These are phyloP conservation scores for Enhydra lutris DNA, from an alignment of 2,113 vertebrate genomes.

Conservation along the genomic window DNA sequence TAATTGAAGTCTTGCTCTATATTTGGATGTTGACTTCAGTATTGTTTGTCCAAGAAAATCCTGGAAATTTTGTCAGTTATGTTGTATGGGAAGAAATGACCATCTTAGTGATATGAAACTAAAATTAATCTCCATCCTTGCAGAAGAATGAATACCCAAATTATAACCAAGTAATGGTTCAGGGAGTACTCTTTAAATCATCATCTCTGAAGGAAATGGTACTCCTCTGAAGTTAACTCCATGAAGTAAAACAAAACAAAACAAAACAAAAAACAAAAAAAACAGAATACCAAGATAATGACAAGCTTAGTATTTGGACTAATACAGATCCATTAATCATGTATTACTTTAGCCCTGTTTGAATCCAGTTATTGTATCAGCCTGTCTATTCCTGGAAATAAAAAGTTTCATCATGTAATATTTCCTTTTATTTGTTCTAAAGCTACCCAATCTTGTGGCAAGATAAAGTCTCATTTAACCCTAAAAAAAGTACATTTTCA, in stretches of 20 bases:
- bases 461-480: neutral
- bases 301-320: neutral
- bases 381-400: neutral
- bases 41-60: neutral
- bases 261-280: neutral
- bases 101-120: neutral
- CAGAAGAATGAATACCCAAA: neutral
- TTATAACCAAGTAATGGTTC: neutral
- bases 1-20: neutral
- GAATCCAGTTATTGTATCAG: neutral
- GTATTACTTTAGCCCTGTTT: neutral
- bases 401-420: neutral
- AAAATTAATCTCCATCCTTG: neutral
- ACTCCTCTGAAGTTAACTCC: neutral
- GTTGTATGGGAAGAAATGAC: neutral
- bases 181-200: neutral
- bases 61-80: neutral
- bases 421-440: constrained; percentile 27
- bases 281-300: neutral
- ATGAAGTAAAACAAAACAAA: neutral
- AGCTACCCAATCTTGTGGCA: neutral
- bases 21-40: neutral
- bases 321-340: neutral
- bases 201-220: neutral
- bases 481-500: neutral